Evolutionary conservation across 2,113 vertebrate species (phyloP), one percentile per base, ranked within the genome.

Genomic region (Clarias batrachus): DNA sequence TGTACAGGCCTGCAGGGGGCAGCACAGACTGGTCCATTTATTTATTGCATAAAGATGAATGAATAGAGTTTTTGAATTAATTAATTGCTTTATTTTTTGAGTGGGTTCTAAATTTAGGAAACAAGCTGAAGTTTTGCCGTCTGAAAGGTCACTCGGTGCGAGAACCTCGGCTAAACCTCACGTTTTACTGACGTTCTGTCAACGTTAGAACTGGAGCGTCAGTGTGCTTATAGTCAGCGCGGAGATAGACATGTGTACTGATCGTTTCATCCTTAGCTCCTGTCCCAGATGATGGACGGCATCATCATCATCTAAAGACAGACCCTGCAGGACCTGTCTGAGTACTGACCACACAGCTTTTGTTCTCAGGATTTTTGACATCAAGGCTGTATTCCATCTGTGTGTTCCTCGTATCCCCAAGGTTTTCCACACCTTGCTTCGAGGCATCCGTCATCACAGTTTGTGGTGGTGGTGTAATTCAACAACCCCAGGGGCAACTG

Each of bases 391-490:
- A 21, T 71, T 68, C 65, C 8, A 9, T 8, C 7, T 48, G 48
- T 19, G 21, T 13, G 21, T 52, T 76, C 52, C 41, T n/a, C 16
- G 8, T 54, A 54, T 41, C 13, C 71, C 25, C 48, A 77, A 54
- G 48, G 23, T 77, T 77, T 77, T 54, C 74, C 74, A 27, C 48
- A 77, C 74, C 74, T 54, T 76, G 48, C 73, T 77, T 23, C 2
- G 73, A 77, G 23, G 48, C 74, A 27, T 77, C 23, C 27, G 74
- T 77, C 48, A 77, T n/a, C 56, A 77, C 48, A 77, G 16, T 77
- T 54, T 54, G 16, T 3, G 16, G 3, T 17, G 59, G 16, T 4
- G 14, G 57, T 19, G 23, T 17, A 73, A 73, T 4, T 41, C 27
- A 33, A 25, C n/a, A 63, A 63, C 9, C 21, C 62, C 62, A 7